A percentile compares a stretch with the other conserved stretches of the same genome.
These are phyloP conservation scores for Paradoxurus hermaphroditus DNA, from an alignment of 2,113 vertebrate species.

Conservation along the genomic window DNA sequence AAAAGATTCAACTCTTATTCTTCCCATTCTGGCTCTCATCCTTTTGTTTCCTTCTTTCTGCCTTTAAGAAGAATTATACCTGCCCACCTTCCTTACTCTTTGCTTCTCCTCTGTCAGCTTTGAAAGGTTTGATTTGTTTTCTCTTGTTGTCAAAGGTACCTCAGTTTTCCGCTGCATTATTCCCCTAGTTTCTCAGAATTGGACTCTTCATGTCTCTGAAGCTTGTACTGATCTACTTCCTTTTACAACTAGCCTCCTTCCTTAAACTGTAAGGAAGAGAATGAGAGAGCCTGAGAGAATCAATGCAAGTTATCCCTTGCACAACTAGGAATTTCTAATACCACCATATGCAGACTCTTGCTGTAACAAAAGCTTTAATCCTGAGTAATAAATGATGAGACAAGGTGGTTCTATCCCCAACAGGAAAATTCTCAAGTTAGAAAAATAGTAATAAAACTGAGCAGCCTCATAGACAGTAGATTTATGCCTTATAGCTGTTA, in stretches of 20 bases:
- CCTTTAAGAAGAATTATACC: not conserved
- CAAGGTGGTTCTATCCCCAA: conserved; percentile 66
- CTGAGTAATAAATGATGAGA: conserved; percentile 69
- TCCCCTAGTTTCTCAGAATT: not conserved
- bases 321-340: not conserved
- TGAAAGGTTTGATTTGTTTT: not conserved
- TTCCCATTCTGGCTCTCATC: not conserved
- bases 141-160: not conserved
- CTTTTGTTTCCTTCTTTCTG: not conserved
- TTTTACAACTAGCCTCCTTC: not conserved
- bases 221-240: not conserved
- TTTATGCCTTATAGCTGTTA: conserved; percentile 70
- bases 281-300: not conserved
- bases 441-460: conserved; percentile 76
- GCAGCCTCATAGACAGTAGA: conserved; percentile 66
- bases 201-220: not conserved
- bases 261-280: not conserved
- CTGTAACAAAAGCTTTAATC: conserved; percentile 49
- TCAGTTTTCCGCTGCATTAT: not conserved
- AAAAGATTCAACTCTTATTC: not conserved
- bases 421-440: conserved; percentile 70
- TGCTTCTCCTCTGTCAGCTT: not conserved
- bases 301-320: not conserved
- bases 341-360: not conserved
- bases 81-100: not conserved